Conservation (phyloP, 2,113 vertebrate species). For the Calonectris borealis region DNA sequence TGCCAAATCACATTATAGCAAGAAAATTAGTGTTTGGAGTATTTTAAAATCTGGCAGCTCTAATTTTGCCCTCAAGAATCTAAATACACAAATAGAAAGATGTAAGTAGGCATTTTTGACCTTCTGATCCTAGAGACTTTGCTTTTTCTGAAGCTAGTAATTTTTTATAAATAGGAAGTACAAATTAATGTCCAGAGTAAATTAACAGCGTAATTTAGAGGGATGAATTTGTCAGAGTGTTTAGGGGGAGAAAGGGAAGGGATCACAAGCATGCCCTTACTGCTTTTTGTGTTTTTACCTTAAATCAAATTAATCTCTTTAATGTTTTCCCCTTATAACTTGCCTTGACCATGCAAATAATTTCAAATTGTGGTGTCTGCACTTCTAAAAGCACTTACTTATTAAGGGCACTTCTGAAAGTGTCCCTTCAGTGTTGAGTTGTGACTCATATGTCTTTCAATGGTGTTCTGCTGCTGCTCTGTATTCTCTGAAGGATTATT, state of each 20-base stretch:
- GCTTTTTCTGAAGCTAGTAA: not conserved
- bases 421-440: not conserved
- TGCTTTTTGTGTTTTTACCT: not conserved
- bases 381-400: not conserved
- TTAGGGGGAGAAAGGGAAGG: not conserved
- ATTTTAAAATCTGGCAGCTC: not conserved
- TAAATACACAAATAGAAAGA: not conserved
- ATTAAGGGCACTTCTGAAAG: not conserved
- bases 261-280: not conserved
- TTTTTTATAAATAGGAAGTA: not conserved
- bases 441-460: not conserved
- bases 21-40: not conserved
- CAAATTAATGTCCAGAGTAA: not conserved
- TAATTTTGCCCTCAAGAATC: not conserved
- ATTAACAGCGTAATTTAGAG: not conserved
- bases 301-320: not conserved
- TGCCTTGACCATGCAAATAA: not conserved
- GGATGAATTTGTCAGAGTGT: not conserved
- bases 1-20: not conserved
- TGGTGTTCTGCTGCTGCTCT: not conserved
- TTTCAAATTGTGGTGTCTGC: not conserved
- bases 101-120: not conserved
- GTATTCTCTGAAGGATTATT: not conserved
- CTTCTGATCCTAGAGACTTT: not conserved
- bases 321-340: not conserved